Evolutionary conservation across 2,797 vertebrate species (phyloP).

Genomic region (Buceros bicornis): DNA sequence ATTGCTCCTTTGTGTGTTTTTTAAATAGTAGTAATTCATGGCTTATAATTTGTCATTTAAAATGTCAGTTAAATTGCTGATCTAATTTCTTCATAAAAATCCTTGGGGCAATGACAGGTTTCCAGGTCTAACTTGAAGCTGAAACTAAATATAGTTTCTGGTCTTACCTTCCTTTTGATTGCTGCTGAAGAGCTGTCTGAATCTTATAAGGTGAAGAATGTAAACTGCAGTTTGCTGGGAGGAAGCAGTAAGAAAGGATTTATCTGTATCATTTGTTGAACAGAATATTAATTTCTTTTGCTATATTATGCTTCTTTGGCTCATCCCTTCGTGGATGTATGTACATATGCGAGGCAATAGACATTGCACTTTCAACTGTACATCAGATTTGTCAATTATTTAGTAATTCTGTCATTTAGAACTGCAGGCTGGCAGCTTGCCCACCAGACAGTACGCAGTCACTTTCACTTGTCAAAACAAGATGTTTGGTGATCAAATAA

Average conservation of each 20-base stretch:
- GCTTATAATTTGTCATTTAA: slow-evolving; percentile 8
- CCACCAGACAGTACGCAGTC: background rate
- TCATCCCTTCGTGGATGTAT: background rate
- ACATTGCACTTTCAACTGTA: background rate
- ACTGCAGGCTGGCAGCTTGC: background rate
- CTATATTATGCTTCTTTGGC: background rate
- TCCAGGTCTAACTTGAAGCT: slow-evolving; percentile 24
- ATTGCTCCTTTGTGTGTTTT: slow-evolving; percentile 35
- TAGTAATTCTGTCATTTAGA: background rate
- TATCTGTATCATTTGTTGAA: background rate
- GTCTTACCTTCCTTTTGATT: background rate
- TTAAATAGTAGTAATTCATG: background rate
- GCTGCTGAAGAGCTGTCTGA: background rate
- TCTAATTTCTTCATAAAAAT: slow-evolving; percentile 35
- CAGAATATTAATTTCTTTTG: background rate
- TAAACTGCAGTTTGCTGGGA: background rate
- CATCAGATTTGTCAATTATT: background rate
- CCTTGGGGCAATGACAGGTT: slow-evolving; percentile 14
- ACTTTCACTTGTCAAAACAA: background rate
- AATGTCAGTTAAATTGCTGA: slow-evolving; percentile 43
- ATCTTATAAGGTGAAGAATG: background rate
- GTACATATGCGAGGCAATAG: background rate
- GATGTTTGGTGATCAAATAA: background rate
- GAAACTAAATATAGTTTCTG: slow-evolving; percentile 7
- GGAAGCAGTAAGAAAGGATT: background rate